Percentiles rank a stretch among this genome's conserved stretches.
Evolutionary conservation across 2,113 vertebrate genomes (phyloP).

Genomic region (Nothobranchius kuhntae): DNA sequence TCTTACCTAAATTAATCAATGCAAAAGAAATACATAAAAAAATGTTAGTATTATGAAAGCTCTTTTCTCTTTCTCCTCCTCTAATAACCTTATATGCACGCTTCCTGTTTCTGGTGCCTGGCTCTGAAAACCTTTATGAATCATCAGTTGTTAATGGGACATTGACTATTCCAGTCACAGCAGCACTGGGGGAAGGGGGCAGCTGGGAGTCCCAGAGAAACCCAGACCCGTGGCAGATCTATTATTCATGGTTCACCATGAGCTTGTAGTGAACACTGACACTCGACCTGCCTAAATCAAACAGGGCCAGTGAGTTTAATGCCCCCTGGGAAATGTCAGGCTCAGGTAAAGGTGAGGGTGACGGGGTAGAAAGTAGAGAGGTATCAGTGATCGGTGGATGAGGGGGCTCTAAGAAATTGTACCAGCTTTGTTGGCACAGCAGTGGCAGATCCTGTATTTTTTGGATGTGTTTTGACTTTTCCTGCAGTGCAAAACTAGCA

Average conservation of each 20-base stretch:
- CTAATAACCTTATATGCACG: slow-evolving; percentile 43
- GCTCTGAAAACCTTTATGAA: slow-evolving; percentile 69
- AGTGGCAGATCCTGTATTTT: background rate
- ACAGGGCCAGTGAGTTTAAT: slow-evolving; percentile 70
- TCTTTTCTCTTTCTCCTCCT: background rate
- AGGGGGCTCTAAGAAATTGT: slow-evolving; percentile 14
- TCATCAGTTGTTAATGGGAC: slow-evolving; percentile 80
- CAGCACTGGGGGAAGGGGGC: slow-evolving; percentile 56
- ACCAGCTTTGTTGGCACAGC: slow-evolving; percentile 26
- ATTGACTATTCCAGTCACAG: slow-evolving; percentile 81
- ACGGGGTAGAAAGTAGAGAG: background rate
- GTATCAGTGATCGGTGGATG: slow-evolving; percentile 6
- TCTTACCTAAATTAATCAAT: background rate
- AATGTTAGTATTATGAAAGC: background rate
- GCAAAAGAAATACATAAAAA: background rate
- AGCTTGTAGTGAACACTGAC: slow-evolving; percentile 78
- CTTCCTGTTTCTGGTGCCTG: slow-evolving; percentile 58
- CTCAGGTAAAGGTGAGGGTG: slow-evolving; percentile 53
- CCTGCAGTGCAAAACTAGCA: too few species aligned
- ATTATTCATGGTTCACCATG: slow-evolving; percentile 83
- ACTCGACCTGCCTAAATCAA: slow-evolving; percentile 79
- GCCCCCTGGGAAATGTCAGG: slow-evolving; percentile 60
- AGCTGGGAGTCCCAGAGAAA: slow-evolving; percentile 71
- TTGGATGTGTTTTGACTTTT: too few species aligned
- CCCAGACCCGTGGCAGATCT: slow-evolving; percentile 71